Base-by-base conservation (phyloP, 2,888 invertebrate species). In the Nineta flava region DNA sequence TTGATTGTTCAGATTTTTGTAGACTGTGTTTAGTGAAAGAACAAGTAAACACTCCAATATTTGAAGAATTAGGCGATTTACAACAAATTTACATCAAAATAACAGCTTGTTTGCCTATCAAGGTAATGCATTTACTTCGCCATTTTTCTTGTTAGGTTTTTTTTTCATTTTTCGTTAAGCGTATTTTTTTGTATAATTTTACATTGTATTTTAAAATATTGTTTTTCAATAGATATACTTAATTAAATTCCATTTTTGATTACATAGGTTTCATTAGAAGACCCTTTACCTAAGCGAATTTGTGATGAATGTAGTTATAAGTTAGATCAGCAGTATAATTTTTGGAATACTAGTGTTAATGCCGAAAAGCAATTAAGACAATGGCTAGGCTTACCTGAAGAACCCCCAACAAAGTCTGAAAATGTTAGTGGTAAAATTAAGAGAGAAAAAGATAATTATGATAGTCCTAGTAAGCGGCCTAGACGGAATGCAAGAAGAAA, bases 221-320 rank as follows among this genome's bases (percentile, higher is more conserved):
- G 5, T 21, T n/a, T 35, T 35, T 21, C 10, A 13, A 26, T 26
- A 26, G 26, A 26, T 26, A 26, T 26, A 26, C 7, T 26, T 7
- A 38, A 17, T 17, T n/a, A 7, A 40, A 12, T 48, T 48, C 7
- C 5, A 9, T 21, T 41, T 26, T 26, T 41, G 13, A 31, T 12
- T 35, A 65, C 65, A 19, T 68, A 83, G 83, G 74, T 82, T 53
- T 69, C 73, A 53, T 73, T 72, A 60, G 77, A 79, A 57, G 82
- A 83, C 63, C 73, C 71, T 60, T 68, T 83, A 59, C 82, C 83
- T 48, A 79, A 82, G 65, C 80, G 76, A 63, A 77, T 83, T 58
- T 83, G 83, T 62, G 77, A 81, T 63, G 76, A 74, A 55, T 83
- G 83, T 64, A 76, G 77, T 63, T 77, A 75, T 62, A 81, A 81